Evolutionary conservation across 1,140 invertebrate species (phyloP), one percentile per base, ranked within the genome.

Genomic region (Listronotus oregonensis): DNA sequence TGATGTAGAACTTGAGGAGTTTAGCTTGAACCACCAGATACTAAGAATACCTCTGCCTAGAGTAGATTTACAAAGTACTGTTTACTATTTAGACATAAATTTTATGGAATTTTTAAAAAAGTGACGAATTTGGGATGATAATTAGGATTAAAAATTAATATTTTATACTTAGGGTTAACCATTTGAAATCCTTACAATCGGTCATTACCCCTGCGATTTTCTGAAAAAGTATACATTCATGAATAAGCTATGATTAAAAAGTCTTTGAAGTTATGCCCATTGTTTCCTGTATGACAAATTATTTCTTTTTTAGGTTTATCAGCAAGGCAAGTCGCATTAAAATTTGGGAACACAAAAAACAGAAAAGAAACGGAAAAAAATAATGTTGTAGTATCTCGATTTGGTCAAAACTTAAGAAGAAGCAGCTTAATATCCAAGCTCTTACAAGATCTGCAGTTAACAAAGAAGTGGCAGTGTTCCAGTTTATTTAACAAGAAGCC

Each of bases 21-120:
- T 34, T 17, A 58, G 43, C n/a, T 34, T 68, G 12, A 64, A 68
- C n/a, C 57, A 59, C 9, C 60, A 54, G 42, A 40, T 68, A 12
- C 31, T 68, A 9, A 32, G 67, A 32, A 61, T 68, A 42, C 61
- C 47, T 43, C 44, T 68, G 14, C 49, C 49, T 10, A 68, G 51
- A 55, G 51, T 54, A n/a, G 49, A 60, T 50, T 27, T 68, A 17
- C 10, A 40, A 46, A 39, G 67, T 68, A 59, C 39, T 43, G 21
- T 14, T 34, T n/a, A 15, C 9, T 54, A 5, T 27, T 27, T 27
- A 27, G 21, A 27, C 5, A 27, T 27, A 27, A 27, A 27, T 27
- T 27, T 27, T n/a, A n/a, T 3, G 21, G 21, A 27, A 27, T 3
- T 3, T 27, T 27, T 27, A 27, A 27, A 27, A 27, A 27, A 27